These are phyloP conservation scores for Mythimna albipuncta DNA, from an alignment of 2,888 invertebrate genomes.

Conservation along the genomic window DNA sequence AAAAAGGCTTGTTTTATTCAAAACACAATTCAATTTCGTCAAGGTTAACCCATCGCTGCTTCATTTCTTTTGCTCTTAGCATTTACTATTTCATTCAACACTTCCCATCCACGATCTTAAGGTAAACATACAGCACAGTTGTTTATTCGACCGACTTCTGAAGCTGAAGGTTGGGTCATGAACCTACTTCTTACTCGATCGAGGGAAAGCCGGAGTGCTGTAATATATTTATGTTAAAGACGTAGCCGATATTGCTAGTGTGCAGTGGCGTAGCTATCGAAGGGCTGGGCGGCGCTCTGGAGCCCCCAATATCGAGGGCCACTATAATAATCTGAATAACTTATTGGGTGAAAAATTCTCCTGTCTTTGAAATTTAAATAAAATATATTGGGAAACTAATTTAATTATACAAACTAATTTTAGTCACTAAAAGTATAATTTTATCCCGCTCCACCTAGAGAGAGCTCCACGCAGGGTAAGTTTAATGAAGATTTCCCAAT, in stretches of 20 bases:
- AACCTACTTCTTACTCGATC: slow-evolving; percentile 56
- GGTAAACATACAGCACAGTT: slow-evolving; percentile 51
- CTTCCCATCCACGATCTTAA: slow-evolving; percentile 32
- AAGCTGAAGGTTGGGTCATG: slow-evolving; percentile 60
- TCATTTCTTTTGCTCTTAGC: slow-evolving; percentile 30
- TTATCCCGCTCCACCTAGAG: too few species aligned
- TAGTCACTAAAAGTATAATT: too few species aligned
- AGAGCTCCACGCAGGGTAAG: too few species aligned
- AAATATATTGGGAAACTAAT: too few species aligned
- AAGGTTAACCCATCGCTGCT: slow-evolving; percentile 45
- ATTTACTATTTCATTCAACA: slow-evolving; percentile 65
- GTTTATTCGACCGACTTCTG: slow-evolving; percentile 57
- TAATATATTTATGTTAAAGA: slow-evolving; percentile 45
- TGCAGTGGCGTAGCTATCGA: too few species aligned
- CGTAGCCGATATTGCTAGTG: slow-evolving; percentile 12
- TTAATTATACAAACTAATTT: too few species aligned
- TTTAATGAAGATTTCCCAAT: too few species aligned
- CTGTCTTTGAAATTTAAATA: too few species aligned
- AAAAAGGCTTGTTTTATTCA: not conserved
- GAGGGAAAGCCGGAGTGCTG: slow-evolving; percentile 38
- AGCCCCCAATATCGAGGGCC: too few species aligned
- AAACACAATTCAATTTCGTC: slow-evolving; percentile 25
- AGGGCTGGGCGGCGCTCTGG: too few species aligned
- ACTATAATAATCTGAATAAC: too few species aligned
- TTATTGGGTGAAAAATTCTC: too few species aligned